These are phyloP conservation scores for Patagioenas fasciata DNA, from an alignment of 2,113 vertebrate species.

Conservation along the genomic window DNA sequence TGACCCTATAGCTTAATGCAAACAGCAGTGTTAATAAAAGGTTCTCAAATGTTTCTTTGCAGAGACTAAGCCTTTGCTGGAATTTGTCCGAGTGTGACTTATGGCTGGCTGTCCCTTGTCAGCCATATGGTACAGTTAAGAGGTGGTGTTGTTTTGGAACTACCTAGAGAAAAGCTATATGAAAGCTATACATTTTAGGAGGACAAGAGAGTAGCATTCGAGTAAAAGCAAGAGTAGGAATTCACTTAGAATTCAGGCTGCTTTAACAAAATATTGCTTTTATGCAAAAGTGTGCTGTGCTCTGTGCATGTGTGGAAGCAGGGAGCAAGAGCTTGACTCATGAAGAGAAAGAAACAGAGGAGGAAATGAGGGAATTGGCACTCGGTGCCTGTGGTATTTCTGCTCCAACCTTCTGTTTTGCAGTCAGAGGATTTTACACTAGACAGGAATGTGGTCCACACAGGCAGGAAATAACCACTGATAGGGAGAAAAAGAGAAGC, in stretches of 20 bases:
- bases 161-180: constrained; percentile 24
- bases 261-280: not conserved
- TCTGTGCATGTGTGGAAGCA: not conserved
- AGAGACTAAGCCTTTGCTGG: constrained; percentile 1
- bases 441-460: not conserved
- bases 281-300: not conserved
- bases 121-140: not conserved
- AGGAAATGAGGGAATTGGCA: not conserved
- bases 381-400: not conserved
- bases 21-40: constrained; percentile 12
- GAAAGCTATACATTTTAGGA: not conserved
- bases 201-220: not conserved
- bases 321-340: not conserved
- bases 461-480: rapidly evolving
- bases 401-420: constrained; percentile 4
- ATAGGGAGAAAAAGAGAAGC: not conserved
- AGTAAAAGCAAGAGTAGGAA: not conserved
- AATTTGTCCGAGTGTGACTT: constrained; percentile 2
- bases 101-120: not conserved
- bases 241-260: not conserved
- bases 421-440: not conserved
- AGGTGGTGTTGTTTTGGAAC: not conserved
- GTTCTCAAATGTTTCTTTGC: not conserved
- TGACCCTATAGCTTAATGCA: not conserved
- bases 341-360: not conserved